These are phyloP conservation scores for Scomber scombrus DNA, from an alignment of 2,113 vertebrate genomes.

Conservation along the genomic window DNA sequence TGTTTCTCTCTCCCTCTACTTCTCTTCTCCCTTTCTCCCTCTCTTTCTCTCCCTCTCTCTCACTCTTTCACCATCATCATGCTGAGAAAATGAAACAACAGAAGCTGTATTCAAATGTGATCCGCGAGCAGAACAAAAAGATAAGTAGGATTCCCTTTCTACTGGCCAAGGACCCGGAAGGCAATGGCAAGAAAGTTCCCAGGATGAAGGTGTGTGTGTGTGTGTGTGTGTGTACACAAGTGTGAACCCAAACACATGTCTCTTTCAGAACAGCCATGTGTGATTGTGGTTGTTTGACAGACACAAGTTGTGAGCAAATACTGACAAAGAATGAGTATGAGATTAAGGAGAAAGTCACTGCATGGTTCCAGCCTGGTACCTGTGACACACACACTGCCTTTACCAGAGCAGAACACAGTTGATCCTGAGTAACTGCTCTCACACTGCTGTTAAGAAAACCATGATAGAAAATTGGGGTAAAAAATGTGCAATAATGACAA, in stretches of 20 bases:
- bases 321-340: background rate
- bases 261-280: background rate
- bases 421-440: background rate
- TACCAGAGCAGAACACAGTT: background rate
- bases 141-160: constrained; percentile 73
- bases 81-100: constrained; percentile 89
- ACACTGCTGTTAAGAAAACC: background rate
- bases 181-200: constrained; percentile 71
- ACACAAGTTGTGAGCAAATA: background rate
- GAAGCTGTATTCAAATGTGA: constrained; percentile 89
- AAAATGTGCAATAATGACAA: no score
- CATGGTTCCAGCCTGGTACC: no score
- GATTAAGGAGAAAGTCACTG: background rate
- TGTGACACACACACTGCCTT: no score
- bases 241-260: constrained; percentile 16
- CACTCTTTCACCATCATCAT: constrained; percentile 77
- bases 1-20: constrained; percentile 32
- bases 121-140: constrained; percentile 90
- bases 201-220: constrained; percentile 79
- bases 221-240: constrained; percentile 1
- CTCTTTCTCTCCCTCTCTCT: constrained; percentile 44
- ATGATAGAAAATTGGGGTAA: no score
- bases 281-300: background rate
- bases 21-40: constrained; percentile 32
- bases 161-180: constrained; percentile 73